Percentiles rank a stretch among this genome's conserved stretches.
These are phyloP conservation scores for Trachemys scripta DNA, from an alignment of 2,113 vertebrate genomes.

Conservation along the genomic window DNA sequence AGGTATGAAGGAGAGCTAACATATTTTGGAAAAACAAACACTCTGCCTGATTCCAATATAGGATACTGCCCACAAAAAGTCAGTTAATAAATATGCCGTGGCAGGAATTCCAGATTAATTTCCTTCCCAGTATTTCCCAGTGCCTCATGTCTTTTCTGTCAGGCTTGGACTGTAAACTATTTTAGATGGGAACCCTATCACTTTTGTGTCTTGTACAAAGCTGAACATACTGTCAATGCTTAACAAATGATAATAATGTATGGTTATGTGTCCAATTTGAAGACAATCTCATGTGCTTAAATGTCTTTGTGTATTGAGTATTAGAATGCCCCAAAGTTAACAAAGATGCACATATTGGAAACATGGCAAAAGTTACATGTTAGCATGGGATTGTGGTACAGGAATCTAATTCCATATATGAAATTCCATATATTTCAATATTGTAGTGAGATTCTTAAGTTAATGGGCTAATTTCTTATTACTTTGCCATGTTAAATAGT, in stretches of 20 bases:
- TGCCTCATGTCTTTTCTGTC: not conserved
- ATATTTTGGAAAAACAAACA: not conserved
- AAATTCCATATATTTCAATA: not conserved
- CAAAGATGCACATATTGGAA: not conserved
- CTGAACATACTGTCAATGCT: fast-evolving
- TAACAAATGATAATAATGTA: not conserved
- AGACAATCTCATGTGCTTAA: not conserved
- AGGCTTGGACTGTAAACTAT: not conserved
- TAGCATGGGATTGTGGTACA: not conserved
- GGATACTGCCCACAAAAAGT: not conserved
- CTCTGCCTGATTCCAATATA: not conserved
- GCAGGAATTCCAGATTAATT: not conserved
- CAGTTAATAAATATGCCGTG: not conserved
- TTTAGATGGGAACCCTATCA: not conserved
- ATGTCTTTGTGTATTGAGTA: not conserved
- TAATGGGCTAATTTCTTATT: not conserved
- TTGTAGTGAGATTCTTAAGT: not conserved
- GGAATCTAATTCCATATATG: not conserved
- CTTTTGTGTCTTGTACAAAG: not conserved
- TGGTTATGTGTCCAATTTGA: not conserved
- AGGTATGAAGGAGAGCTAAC: not conserved
- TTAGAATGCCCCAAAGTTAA: not conserved
- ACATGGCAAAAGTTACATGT: not conserved
- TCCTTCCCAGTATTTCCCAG: not conserved
- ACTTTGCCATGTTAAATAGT: not conserved